Base-by-base conservation (phyloP, 1,140 invertebrate genomes). In the Leptinotarsa lineolata region DNA sequence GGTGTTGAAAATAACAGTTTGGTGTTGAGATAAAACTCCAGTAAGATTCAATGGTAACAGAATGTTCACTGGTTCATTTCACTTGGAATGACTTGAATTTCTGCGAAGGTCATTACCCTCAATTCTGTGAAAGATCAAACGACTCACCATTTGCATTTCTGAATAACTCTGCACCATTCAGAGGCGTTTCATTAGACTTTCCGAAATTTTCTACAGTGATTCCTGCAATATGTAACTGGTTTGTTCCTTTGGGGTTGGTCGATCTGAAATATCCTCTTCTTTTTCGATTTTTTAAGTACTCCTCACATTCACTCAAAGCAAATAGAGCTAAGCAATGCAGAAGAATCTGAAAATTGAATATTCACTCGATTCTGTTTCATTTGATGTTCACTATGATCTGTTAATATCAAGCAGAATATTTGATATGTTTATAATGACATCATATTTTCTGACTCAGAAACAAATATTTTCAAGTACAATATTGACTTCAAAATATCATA, bases 261-360 rank as follows among this genome's bases (percentile, higher is more conserved):
- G 66, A 39, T 18, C 11, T 16, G 18, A 68, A 68, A 18, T 24
- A 68, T 48, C 45, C 66, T 21, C 66, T 44, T 46, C 45, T 24
- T 1, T 46, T 68, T 18, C 30, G 16, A 2, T 68, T 18, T 12
- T 15, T 44, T 4, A 18, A 6, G 48, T 54, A 12, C 20, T 68
- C 20, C 18, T 68, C 45, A 16, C 15, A 68, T 68, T 68, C 45
- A 68, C 30, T 45, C 44, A 48, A 18, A 20, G 66, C 45, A 44
- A 68, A 48, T 20, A 68, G 30, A 68, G 66, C 66, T 45, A 68
- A 21, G 45, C 13, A 8, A 68, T 45, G 46, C 45, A 68, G 20
- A 3, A 46, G 44, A 18, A 68, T 46, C 66, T 68, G 66, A 2
- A 68, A 68, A 68, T 45, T 12, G 11, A 45, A 48, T 24, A 22